Base-by-base conservation (phyloP, 2,797 vertebrate genomes). In the Thaleichthys pacificus region DNA sequence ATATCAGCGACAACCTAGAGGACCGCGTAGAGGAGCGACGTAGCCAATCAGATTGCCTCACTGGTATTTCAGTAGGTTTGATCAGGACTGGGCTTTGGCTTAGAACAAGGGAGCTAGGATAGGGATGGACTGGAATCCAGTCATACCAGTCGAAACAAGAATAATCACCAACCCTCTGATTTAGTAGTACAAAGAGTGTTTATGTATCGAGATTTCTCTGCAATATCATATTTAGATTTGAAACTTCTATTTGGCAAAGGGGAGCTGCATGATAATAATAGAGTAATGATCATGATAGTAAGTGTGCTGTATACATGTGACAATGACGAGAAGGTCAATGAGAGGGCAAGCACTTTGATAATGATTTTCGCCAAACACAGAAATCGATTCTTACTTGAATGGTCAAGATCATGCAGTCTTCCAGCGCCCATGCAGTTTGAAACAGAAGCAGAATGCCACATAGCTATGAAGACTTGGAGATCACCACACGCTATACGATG, bases 1-100 rank as follows among this genome's bases (percentile, higher is more conserved):
- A 86, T 81, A 82, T 77, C 79, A 89, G 82, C 81, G 87, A 79
- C 80, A 80, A 86, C 70, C 90, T 21, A 38, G 5, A 38, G 32
- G 86, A 83, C 38, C 8, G 90, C 78, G 85, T 78, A 86, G 49
- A 12, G 21, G 32, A 26, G 72, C 75, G 35, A 4, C 51, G 15
- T 56, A 11, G n/a, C 24, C 22, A 3, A 28, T n/a, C 14, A n/a
- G 17, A 47, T 56, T 9, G 24, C 66, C 21, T 17, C 49, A 3
- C 24, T 66, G 19, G 68, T 67, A 66, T 19, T 68, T n/a, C 21
- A 61, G 60, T 66, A 32, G 9, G 47, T 28, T 3, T 11, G 56
- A 38, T 66, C n/a, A 2, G 26, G 60, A 65, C 19, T 19, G 69
- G 69, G 81, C 79, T 86, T 85, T 72, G 73, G 24, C 60, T 28